Evolutionary conservation across 2,113 vertebrate genomes (phyloP).

Genomic region (Proteles cristata): DNA sequence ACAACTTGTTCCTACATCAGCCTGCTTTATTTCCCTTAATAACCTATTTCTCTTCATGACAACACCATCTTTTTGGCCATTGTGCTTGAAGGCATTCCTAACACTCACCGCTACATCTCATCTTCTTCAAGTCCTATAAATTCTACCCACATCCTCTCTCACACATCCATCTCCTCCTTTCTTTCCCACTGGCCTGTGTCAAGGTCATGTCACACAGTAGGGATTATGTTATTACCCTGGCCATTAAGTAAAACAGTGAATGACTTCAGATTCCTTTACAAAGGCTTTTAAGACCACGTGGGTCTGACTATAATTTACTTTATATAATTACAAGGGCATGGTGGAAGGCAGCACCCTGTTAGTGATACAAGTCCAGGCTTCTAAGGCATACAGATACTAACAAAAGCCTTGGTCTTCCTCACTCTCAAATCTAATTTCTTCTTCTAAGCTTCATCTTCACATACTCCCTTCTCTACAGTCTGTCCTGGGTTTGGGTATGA

Average conservation of each 20-base stretch:
- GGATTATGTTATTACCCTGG: neutral
- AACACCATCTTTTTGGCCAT: neutral
- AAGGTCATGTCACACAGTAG: neutral
- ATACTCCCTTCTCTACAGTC: neutral
- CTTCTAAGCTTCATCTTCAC: neutral
- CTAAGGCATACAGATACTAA: neutral
- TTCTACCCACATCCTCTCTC: neutral
- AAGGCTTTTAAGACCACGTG: neutral
- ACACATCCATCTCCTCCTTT: neutral
- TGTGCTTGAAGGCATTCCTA: neutral
- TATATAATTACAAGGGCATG: neutral
- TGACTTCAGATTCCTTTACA: neutral
- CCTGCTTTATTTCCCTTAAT: neutral
- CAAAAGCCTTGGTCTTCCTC: neutral
- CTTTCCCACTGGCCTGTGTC: neutral
- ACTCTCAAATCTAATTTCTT: neutral
- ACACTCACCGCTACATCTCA: neutral
- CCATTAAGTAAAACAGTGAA: neutral
- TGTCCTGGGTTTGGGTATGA: neutral
- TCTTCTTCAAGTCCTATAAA: neutral
- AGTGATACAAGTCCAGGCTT: neutral
- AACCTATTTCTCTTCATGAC: neutral
- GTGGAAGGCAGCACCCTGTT: neutral
- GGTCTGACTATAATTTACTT: neutral
- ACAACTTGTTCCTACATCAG: neutral